Percentiles rank a stretch among this genome's conserved stretches.
Evolutionary conservation across 2,888 invertebrate species (phyloP).

Genomic region (Agelastica alni): DNA sequence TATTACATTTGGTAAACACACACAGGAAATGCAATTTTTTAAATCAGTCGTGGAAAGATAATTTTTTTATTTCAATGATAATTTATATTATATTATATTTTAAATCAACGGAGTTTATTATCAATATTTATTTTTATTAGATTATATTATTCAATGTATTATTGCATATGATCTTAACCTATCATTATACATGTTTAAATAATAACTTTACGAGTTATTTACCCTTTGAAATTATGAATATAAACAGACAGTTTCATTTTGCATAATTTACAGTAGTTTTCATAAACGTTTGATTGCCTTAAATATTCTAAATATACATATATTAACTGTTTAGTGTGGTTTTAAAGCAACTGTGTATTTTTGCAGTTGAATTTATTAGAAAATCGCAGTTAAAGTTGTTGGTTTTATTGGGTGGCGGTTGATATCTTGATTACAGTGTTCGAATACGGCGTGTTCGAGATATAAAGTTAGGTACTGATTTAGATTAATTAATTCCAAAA

Average conservation of each 20-base stretch:
- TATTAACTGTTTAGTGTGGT: conserved; percentile 24
- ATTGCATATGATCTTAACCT: too few relatives aligned
- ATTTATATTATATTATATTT: too few relatives aligned
- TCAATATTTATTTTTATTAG: too few relatives aligned
- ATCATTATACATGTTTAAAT: too few relatives aligned
- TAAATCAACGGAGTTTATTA: too few relatives aligned
- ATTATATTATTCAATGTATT: too few relatives aligned
- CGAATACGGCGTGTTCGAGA: background rate
- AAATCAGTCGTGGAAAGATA: too few relatives aligned
- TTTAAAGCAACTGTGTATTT: conserved; percentile 21
- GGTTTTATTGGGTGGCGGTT: conserved; percentile 6
- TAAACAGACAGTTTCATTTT: conserved; percentile 14
- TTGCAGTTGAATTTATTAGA: conserved; percentile 17
- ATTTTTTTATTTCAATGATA: too few relatives aligned
- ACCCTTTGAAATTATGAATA: conserved; percentile 10
- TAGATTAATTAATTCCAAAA: too few relatives aligned
- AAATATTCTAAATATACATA: conserved; percentile 24
- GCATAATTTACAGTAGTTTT: conserved; percentile 16
- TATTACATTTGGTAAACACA: too few relatives aligned
- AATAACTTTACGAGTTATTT: too few relatives aligned
- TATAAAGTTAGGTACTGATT: background rate
- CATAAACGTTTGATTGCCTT: conserved; percentile 15
- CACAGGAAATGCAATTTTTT: too few relatives aligned
- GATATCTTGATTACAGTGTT: conserved; percentile 8
- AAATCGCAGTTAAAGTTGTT: conserved; percentile 5